A percentile compares a stretch with the other conserved stretches of the same genome.
phyloP scores from a whole-genome alignment of 1,140 invertebrate species.

The Zaprionus camerounensis region DNA sequence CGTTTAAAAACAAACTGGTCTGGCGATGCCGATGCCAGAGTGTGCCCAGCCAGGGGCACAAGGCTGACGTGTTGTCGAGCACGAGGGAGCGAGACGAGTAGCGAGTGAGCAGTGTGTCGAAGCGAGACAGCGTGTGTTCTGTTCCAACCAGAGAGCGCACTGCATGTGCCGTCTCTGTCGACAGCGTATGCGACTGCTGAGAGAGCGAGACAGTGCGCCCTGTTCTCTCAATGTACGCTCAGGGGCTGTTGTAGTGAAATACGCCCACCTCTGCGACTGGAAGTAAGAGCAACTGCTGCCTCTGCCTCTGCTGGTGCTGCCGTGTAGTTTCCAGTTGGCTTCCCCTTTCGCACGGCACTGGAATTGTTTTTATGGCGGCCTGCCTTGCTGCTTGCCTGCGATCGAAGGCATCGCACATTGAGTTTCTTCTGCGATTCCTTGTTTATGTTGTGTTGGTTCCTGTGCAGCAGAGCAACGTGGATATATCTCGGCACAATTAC shows the following conservation, averaged over 20 bases:
- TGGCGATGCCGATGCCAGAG: conserved; percentile 33
- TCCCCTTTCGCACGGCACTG: conserved; percentile 45
- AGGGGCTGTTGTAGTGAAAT: conserved; percentile 45
- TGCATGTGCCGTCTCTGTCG: conserved; percentile 33
- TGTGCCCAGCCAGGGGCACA: conserved; percentile 5
- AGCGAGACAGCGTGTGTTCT: conserved; percentile 28
- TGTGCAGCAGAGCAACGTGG: neutral
- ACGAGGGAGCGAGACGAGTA: conserved; percentile 27
- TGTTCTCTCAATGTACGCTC: conserved; percentile 18
- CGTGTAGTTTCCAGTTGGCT: conserved; percentile 35
- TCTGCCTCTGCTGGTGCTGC: neutral
- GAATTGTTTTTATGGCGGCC: conserved; percentile 74
- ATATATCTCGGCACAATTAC: neutral
- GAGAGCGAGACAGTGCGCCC: conserved; percentile 43
- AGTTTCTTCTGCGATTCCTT: conserved; percentile 43
- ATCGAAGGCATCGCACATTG: conserved; percentile 66
- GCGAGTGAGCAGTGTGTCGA: conserved; percentile 9
- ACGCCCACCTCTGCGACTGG: conserved; percentile 75
- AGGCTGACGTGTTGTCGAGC: conserved; percentile 16
- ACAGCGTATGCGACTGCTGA: neutral
- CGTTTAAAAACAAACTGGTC: conserved; percentile 80
- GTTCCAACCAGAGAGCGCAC: conserved; percentile 53
- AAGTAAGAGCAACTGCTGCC: conserved; percentile 41
- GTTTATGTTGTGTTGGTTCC: neutral
- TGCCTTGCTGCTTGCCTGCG: conserved; percentile 35